Percentiles rank a stretch among this genome's conserved stretches.
phyloP scores from a whole-genome alignment of 2,888 invertebrate genomes.

The Creontiades dilutus region DNA sequence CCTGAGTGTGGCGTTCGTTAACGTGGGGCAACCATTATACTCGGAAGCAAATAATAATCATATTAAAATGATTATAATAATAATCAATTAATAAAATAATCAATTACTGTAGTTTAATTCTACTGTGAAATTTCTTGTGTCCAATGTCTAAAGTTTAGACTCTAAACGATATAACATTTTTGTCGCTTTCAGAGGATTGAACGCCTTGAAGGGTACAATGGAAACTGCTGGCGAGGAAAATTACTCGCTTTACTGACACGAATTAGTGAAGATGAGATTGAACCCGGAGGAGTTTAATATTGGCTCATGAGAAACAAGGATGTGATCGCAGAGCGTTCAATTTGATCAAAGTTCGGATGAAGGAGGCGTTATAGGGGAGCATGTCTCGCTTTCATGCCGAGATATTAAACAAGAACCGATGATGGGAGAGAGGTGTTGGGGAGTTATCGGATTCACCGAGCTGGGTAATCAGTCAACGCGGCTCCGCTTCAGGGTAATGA shows the following conservation, averaged over 20 bases:
- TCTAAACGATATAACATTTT: too few relatives aligned
- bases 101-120: too few relatives aligned
- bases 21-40: too few relatives aligned
- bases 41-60: too few relatives aligned
- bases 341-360: not conserved
- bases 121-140: too few relatives aligned
- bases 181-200: too few relatives aligned
- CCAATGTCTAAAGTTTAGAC: too few relatives aligned
- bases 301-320: not conserved
- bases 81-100: too few relatives aligned
- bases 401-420: slow-evolving; percentile 19
- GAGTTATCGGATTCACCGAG: slow-evolving; percentile 5
- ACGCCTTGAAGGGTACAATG: not conserved
- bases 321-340: not conserved
- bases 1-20: too few relatives aligned
- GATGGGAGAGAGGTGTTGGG: not conserved
- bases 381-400: not conserved
- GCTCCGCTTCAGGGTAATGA: not conserved
- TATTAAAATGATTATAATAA: too few relatives aligned
- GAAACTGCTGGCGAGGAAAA: not conserved
- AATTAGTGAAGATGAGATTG: not conserved
- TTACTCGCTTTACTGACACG: not conserved
- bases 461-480: slow-evolving; percentile 29
- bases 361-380: not conserved
- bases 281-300: slow-evolving; percentile 3